Evolutionary conservation across 2,113 vertebrate species (phyloP).

Genomic region (Pseudopodoces humilis): DNA sequence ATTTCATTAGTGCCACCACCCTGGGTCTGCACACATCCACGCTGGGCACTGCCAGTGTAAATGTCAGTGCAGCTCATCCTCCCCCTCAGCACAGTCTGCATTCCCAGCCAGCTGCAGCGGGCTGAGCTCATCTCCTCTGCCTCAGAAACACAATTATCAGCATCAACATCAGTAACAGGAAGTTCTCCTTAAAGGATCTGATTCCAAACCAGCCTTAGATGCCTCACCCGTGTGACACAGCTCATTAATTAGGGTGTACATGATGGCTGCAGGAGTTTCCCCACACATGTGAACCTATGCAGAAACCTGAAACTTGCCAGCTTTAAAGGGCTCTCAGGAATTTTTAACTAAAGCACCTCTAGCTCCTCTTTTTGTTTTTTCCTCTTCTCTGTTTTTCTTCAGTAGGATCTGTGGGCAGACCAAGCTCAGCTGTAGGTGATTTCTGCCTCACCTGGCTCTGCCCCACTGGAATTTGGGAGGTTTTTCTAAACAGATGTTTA

Average conservation of each 20-base stretch:
- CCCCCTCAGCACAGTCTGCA: background rate
- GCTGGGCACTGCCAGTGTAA: background rate
- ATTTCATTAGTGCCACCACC: background rate
- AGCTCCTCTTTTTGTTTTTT: background rate
- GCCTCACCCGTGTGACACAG: background rate
- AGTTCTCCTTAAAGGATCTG: background rate
- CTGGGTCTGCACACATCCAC: background rate
- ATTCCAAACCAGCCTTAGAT: background rate
- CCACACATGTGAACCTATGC: accelerated
- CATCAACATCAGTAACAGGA: background rate
- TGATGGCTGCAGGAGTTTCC: background rate
- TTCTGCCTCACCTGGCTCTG: background rate
- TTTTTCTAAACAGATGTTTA: background rate
- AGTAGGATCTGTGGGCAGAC: background rate
- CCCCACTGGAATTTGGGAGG: background rate
- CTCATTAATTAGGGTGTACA: background rate
- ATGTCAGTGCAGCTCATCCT: background rate
- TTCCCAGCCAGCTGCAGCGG: background rate
- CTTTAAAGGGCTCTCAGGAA: background rate
- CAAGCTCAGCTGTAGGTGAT: background rate
- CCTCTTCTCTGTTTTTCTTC: background rate
- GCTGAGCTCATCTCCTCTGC: background rate
- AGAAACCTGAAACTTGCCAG: background rate
- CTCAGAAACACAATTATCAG: background rate
- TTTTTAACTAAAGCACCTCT: background rate